Evolutionary conservation across 1,140 invertebrate species (phyloP).

Genomic region (Thaumetopoea pityocampa): DNA sequence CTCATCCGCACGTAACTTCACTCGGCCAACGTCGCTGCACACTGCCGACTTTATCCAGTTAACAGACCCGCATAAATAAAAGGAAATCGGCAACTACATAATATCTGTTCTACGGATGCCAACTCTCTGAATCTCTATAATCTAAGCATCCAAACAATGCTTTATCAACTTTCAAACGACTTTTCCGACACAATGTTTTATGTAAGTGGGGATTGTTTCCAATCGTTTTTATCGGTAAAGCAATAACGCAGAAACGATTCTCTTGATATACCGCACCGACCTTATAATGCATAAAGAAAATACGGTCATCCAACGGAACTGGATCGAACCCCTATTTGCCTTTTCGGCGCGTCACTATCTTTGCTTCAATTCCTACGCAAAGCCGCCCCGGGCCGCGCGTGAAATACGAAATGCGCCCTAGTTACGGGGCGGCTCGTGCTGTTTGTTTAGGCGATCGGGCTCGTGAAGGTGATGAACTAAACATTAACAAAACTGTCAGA

Average conservation of each 20-base stretch:
- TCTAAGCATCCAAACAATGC: conserved; percentile 32
- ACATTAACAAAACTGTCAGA: conserved; percentile 39
- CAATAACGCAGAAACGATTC: conserved; percentile 44
- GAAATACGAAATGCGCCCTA: conserved; percentile 68
- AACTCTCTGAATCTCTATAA: conserved; percentile 28
- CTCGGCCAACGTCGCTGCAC: conserved; percentile 27
- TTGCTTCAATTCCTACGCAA: conserved; percentile 63
- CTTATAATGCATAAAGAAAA: conserved; percentile 62
- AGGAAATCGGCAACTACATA: conserved; percentile 35
- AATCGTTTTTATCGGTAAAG: conserved; percentile 40
- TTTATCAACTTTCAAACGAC: conserved; percentile 21
- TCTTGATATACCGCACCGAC: conserved; percentile 38
- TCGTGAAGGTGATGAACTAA: conserved; percentile 44
- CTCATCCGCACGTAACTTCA: conserved; percentile 59
- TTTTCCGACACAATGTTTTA: conserved; percentile 30
- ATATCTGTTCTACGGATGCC: conserved; percentile 27
- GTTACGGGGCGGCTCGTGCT: conserved; percentile 48
- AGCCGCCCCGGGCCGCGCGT: conserved; percentile 57
- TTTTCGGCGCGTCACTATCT: conserved; percentile 66
- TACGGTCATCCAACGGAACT: conserved; percentile 56
- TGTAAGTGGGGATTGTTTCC: conserved; percentile 36
- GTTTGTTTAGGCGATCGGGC: conserved; percentile 51
- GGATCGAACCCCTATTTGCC: conserved; percentile 60
- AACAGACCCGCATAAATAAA: conserved; percentile 63
- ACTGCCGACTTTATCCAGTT: conserved; percentile 57